Evolutionary conservation across 2,888 invertebrate species (phyloP), one percentile per base, ranked within the genome.

Genomic region (Acheta domesticus): DNA sequence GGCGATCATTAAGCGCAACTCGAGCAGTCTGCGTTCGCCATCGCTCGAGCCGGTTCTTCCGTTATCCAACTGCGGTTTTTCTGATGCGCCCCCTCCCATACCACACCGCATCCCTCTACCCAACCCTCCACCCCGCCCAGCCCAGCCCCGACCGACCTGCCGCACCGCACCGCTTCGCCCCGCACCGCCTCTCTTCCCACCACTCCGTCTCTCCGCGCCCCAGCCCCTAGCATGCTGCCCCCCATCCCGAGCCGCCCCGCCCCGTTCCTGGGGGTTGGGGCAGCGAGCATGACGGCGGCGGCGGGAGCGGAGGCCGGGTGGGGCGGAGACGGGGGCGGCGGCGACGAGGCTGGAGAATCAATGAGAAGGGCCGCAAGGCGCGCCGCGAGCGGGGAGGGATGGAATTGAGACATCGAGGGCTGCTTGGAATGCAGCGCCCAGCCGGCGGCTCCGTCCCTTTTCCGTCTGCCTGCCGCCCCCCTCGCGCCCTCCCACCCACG

Each of bases 41-140:
- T 36, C 36, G 36, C 36, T 36, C 36, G 36, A 36, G 36, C 36
- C 36, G 36, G 36, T 36, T n/a, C 62, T 62, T 62, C 62, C 62
- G 62, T 62, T 62, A 62, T 62, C 62, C 62, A n/a, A 62, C 62
- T 62, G 62, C 62, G 62, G 62, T 62, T 62, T 62, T 62, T 62
- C 62, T 62, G 62, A 62, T 62, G 62, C 62, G 14, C 62, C 62
- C 14, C 36, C 36, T 36, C 36, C 36, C 36, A 4, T 36, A 36
- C 36, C 36, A 8, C 36, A 36, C 5, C 36, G 36, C 36, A 36
- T 36, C 36, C 36, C 36, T 36, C 36, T 8, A 36, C 36, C 36
- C 36, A 36, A 36, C 36, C 23, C 23, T 3, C 3, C 23, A n/a
- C 23, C 8, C 36, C 5, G 1, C 8, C 36, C 36, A 8, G 8